Conservation (phyloP, 2,113 vertebrate genomes). For the Turnix velox region DNA sequence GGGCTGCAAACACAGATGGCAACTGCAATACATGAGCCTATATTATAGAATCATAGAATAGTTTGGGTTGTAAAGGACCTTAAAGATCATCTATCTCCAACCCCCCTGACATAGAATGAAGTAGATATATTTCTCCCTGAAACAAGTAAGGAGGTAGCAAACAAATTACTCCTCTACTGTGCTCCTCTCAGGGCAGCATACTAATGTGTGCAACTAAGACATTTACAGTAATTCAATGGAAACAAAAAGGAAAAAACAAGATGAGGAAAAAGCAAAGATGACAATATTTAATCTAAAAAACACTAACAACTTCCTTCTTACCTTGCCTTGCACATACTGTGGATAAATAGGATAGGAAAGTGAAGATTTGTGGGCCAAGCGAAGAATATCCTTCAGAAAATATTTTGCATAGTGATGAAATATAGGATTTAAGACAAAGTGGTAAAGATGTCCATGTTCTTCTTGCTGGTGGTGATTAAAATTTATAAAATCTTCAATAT, state of each 20-base stretch:
- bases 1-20: background rate
- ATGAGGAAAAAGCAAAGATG: background rate
- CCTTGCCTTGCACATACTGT: constrained; percentile 64
- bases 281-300: background rate
- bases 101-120: too few relatives aligned
- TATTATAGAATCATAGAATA: too few relatives aligned
- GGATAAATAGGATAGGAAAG: constrained; percentile 84
- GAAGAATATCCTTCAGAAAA: constrained; percentile 87
- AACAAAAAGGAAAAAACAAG: background rate
- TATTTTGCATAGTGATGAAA: constrained; percentile 79
- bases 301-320: constrained; percentile 20
- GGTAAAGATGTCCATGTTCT: constrained; percentile 84
- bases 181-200: background rate
- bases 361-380: constrained; percentile 82
- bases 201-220: background rate
- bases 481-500: constrained; percentile 89
- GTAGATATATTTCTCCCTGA: background rate
- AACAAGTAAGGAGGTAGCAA: background rate
- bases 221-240: background rate
- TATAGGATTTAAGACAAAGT: constrained; percentile 79
- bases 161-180: background rate
- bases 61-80: too few relatives aligned
- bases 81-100: too few relatives aligned
- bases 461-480: constrained; percentile 79
- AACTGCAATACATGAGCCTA: background rate